phyloP scores from a whole-genome alignment of 2,888 invertebrate genomes.

The Nymphalis urticae region DNA sequence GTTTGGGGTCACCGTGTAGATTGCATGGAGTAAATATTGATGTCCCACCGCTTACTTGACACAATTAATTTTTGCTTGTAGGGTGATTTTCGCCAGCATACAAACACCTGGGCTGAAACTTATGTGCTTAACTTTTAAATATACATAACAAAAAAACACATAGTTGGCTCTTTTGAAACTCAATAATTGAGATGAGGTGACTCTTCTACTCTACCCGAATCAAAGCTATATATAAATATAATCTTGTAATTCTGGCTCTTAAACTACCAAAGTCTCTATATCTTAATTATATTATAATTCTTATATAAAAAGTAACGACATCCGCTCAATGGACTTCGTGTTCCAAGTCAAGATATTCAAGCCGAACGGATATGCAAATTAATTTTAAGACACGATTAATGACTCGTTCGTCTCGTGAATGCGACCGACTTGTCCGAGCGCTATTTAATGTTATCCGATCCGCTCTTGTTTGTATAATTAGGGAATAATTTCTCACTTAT shows the following conservation, averaged over 20 bases:
- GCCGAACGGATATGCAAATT: conserved; percentile 35
- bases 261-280: conserved; percentile 6
- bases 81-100: too few species aligned
- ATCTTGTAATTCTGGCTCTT: conserved; percentile 13
- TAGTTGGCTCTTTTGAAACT: too few species aligned
- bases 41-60: too few species aligned
- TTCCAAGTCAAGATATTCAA: conserved; percentile 30
- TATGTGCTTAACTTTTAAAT: too few species aligned
- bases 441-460: conserved; percentile 3
- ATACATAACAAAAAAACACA: too few species aligned
- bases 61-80: too few species aligned
- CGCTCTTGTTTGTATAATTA: conserved; percentile 6
- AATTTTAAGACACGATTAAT: conserved; percentile 35
- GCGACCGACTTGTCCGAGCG: conserved; percentile 20
- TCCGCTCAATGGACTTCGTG: conserved; percentile 25
- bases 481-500: conserved; percentile 3
- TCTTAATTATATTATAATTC: conserved; percentile 18
- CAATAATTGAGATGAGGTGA: too few species aligned
- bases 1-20: too few species aligned
- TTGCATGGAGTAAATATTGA: too few species aligned
- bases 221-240: not conserved
- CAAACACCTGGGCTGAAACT: too few species aligned
- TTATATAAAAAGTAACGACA: conserved; percentile 28
- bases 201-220: too few species aligned
- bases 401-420: conserved; percentile 27